These are phyloP conservation scores for Rhopalosiphum nymphaeae DNA, from an alignment of 2,888 invertebrate genomes.

Conservation along the genomic window DNA sequence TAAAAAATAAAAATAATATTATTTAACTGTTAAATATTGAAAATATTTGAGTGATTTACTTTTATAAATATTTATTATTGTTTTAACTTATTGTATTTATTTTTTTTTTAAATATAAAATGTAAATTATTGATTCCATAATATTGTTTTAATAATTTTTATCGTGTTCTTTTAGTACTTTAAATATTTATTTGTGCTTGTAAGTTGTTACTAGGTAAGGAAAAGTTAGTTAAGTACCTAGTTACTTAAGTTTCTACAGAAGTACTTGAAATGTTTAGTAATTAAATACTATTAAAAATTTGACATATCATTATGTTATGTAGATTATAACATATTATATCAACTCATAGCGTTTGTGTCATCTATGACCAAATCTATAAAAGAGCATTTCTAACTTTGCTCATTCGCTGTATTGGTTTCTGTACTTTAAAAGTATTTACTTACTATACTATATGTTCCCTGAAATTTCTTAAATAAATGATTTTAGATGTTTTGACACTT, in stretches of 20 bases:
- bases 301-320: background rate
- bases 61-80: background rate
- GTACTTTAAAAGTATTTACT: slow-evolving; percentile 8
- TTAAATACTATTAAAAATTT: background rate
- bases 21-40: background rate
- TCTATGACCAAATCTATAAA: background rate
- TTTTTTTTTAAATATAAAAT: slow-evolving; percentile 3
- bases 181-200: background rate
- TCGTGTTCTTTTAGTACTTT: background rate
- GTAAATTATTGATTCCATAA: background rate
- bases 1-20: background rate
- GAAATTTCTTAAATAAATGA: background rate
- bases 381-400: slow-evolving; percentile 19
- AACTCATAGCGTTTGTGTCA: background rate
- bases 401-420: background rate
- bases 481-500: background rate
- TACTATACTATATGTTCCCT: background rate
- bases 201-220: background rate
- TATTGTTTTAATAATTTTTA: background rate
- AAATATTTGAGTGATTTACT: slow-evolving; percentile 4
- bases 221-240: background rate
- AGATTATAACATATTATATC: background rate
- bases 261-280: background rate
- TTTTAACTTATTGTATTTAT: slow-evolving; percentile 18
- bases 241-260: background rate